A percentile compares a stretch with the other conserved stretches of the same genome.
phyloP scores from a whole-genome alignment of 37 sponge, comb jelly and placozoan species.

The Beroe ovata region DNA sequence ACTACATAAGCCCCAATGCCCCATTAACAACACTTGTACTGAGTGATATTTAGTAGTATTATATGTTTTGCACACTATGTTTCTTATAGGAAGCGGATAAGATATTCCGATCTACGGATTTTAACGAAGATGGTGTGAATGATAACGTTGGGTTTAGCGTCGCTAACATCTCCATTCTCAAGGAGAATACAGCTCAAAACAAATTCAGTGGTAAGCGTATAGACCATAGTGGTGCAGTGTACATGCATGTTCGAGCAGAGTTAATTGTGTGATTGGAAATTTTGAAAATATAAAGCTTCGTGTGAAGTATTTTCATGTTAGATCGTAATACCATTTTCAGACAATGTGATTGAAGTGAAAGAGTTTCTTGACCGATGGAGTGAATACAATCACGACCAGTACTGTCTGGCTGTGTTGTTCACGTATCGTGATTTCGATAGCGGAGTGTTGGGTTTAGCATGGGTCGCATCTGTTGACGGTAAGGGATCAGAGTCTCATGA shows the following conservation, averaged over 20 bases:
- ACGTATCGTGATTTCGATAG: slow-evolving; percentile 86
- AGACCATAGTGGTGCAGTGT: no score
- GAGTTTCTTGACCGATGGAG: slow-evolving; percentile 78
- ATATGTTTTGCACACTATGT: background rate
- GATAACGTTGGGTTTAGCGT: slow-evolving; percentile 62
- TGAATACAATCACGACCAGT: slow-evolving; percentile 68
- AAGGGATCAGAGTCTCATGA: no score
- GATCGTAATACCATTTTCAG: slow-evolving; percentile 21
- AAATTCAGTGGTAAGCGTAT: slow-evolving; percentile 64
- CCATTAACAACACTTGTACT: background rate
- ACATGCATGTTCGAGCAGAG: no score
- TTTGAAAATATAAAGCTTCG: no score
- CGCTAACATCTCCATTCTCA: slow-evolving; percentile 58
- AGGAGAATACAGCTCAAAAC: slow-evolving; percentile 61
- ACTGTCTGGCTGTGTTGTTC: slow-evolving; percentile 83
- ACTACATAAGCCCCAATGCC: background rate
- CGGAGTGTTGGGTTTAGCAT: slow-evolving; percentile 91
- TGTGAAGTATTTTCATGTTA: no score
- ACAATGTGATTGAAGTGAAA: slow-evolving; percentile 75
- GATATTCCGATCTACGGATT: slow-evolving; percentile 65
- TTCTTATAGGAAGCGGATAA: slow-evolving; percentile 45
- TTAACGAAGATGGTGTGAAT: slow-evolving; percentile 41
- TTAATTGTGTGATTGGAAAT: no score
- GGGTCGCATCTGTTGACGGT: slow-evolving; percentile 71
- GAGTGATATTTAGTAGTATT: background rate